Base-by-base conservation (phyloP, 2,888 invertebrate species). In the Hirtodrosophila confusa region DNA sequence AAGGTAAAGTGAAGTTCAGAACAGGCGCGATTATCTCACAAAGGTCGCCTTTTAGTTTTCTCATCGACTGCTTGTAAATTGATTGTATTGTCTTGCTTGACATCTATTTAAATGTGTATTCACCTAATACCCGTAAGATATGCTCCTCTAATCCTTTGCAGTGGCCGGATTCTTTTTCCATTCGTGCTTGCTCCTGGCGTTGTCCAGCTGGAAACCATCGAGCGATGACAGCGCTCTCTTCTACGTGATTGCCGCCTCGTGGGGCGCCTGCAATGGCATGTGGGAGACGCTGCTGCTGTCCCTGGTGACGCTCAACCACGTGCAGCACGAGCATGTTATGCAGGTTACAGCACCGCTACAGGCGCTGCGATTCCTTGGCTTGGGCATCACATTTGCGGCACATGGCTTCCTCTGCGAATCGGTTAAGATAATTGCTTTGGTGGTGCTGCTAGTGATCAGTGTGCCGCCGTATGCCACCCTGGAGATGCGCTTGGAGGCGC, bases 261-360 rank as follows among this genome's bases (percentile, higher is more conserved):
- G 96, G 96, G 96, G 96, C 11, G 96, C 96, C 3, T 96, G 96
- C 90, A 96, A 96, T 56, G 95, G 96, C 17, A 94, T 96, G 75
- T 97, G 96, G 96, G 96, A 97, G 88, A 95, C 96, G 3, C 90
- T 94, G 23, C 89, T 93, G 50, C 92, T 92, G 44, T 90, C 91
- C n/a, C 72, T 92, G 60, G 88, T 92, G 40, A 91, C 92, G 3
- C 80, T 91, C 5, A 92, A 91, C 54, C 92, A 92, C 56, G 83
- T 90, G n/a, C 74, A 77, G 44, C 73, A 77, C 75, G 89, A 90
- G 84, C 92, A 90, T 78, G 91, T 91, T n/a, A 78, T 84, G 4
- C 89, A 91, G 56, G 89, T 90, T 3, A 70, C 88, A 92, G 94
- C 90, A 3, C 90, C 93, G 0, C 88, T 93, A 1, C 90, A 95